phyloP scores from a whole-genome alignment of 2,113 vertebrate genomes.

The Danio rerio region GRCz12tu NC_133190.1:39718001-39718500 shows the following conservation, averaged over 20 bases:
- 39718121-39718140: no score
- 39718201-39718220: constrained; percentile 73
- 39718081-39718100: no score
- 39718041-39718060: no score
- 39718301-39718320: constrained; percentile 77
- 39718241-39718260: constrained; percentile 78
- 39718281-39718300: constrained; percentile 77
- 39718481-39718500: constrained; percentile 87
- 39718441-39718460: constrained; percentile 80
- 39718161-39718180: constrained; percentile 93
- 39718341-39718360: constrained; percentile 76
- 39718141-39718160: constrained; percentile 71
- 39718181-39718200: constrained; percentile 85
- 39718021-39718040: no score
- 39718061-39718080: no score
- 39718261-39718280: constrained; percentile 76
- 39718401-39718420: constrained; percentile 63
- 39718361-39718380: constrained; percentile 78
- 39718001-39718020: no score
- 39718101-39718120: no score
- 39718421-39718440: constrained; percentile 79
- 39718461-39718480: constrained; percentile 84
- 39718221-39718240: constrained; percentile 83
- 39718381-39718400: constrained; percentile 64
- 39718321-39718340: constrained; percentile 82